Base-by-base conservation (phyloP, 1,140 invertebrate genomes). In the Drosophila burlai region DNA sequence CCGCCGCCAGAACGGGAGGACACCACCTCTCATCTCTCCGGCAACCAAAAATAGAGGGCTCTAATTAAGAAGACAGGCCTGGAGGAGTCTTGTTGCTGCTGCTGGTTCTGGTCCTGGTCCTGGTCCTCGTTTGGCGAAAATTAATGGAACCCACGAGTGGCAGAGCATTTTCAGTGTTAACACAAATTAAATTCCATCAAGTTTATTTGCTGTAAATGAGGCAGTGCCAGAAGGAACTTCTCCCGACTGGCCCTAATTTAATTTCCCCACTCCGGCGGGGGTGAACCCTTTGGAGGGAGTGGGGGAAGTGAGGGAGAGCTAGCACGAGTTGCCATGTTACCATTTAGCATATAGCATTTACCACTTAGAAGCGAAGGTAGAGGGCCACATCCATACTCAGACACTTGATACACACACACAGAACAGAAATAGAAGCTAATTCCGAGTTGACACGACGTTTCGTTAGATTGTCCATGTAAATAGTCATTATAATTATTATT, bases 401-500 rank as follows among this genome's bases (percentile, higher is more conserved):
- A 65, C 50, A 64, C 8, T 24, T 26, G 11, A 75, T 31, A 58
- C 62, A 18, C 24, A 65, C 38, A 65, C 43, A 52, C 9, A 29
- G 18, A 15, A 24, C 21, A 58, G 10, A 26, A 49, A 49, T 26
- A 49, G 36, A 68, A 59, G 43, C 43, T 49, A 72, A 54, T 59
- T 71, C 61, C 24, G 60, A 57, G 61, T 72, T 64, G 45, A 13
- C 24, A 55, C 18, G 9, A 65, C 38, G 49, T 54, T 73, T 63
- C 60, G 52, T 57, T 76, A 52, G 38, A 76, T 54, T 76, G 57
- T 59, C 50, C 57, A 61, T 84, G 84, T 87, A 89, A 87, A 87
- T 87, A 87, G 84, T 87, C 84, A 89, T 72, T 89, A 89, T 89
- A 89, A 81, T 83, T 89, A 83, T 80, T 84, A 83, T 80, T 84